phyloP scores from a whole-genome alignment of 2,113 vertebrate genomes.

The Phrynosoma platyrhinos region DNA sequence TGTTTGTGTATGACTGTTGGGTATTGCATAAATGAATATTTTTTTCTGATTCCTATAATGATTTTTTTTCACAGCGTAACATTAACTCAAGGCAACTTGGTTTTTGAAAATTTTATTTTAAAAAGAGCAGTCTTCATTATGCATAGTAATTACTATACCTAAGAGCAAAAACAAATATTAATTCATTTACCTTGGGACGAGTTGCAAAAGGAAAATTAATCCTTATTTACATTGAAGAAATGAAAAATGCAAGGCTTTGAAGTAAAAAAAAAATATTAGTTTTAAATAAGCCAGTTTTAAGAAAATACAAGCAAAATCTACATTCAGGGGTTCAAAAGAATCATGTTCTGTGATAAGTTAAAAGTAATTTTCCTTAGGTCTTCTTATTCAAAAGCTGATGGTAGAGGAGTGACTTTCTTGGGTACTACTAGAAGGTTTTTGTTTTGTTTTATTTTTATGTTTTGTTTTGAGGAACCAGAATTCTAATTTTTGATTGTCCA shows the following conservation, averaged over 20 bases:
- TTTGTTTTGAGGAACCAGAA: background rate
- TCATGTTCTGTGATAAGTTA: background rate
- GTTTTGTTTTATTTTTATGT: background rate
- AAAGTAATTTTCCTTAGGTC: accelerated
- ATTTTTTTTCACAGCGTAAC: slow-evolving; percentile 9
- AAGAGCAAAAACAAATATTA: slow-evolving; percentile 37
- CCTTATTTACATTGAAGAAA: background rate
- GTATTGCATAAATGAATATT: background rate
- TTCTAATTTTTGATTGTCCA: background rate
- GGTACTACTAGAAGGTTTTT: background rate
- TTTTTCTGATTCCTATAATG: slow-evolving; percentile 6
- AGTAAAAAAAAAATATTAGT: slow-evolving; percentile 16
- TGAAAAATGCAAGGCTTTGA: slow-evolving; percentile 22
- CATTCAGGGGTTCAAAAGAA: background rate
- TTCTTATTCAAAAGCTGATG: accelerated
- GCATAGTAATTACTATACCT: slow-evolving; percentile 20
- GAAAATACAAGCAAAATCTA: background rate
- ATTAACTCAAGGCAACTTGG: slow-evolving; percentile 8
- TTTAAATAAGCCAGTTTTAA: background rate
- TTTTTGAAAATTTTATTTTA: background rate
- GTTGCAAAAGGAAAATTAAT: slow-evolving; percentile 1
- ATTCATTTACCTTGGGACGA: slow-evolving; percentile 22
- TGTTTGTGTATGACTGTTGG: background rate
- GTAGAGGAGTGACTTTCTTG: background rate
- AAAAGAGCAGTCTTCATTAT: slow-evolving; percentile 12